A percentile compares a stretch with the other conserved stretches of the same genome.
These are phyloP conservation scores for Tetramorium parvispinum DNA, from an alignment of 1,140 invertebrate species.

Conservation along the genomic window DNA sequence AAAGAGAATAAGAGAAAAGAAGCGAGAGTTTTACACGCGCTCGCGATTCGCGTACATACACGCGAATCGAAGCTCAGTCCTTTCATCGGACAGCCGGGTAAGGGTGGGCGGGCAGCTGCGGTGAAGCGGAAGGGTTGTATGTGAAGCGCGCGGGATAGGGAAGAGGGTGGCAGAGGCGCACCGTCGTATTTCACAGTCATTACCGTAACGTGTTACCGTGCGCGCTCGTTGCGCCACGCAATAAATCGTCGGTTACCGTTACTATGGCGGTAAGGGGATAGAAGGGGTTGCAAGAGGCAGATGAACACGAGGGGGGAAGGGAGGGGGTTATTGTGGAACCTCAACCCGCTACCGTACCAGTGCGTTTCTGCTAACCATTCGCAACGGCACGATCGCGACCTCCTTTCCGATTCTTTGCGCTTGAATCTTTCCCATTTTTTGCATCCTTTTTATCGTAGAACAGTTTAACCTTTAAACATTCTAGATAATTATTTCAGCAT, in stretches of 20 bases:
- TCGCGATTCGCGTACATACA: conserved; percentile 46
- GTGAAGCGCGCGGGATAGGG: not conserved
- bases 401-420: conserved; percentile 52
- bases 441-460: not conserved
- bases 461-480: not conserved
- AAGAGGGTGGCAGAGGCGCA: conserved; percentile 63
- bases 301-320: conserved; percentile 57
- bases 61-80: conserved; percentile 64
- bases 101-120: conserved; percentile 37
- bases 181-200: conserved; percentile 84
- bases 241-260: conserved; percentile 82
- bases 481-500: not conserved
- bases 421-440: not conserved
- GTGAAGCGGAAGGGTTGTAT: conserved; percentile 48
- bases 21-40: conserved; percentile 57
- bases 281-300: conserved; percentile 32
- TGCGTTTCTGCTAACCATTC: conserved; percentile 56
- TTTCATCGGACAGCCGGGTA: conserved; percentile 58
- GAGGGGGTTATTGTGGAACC: conserved; percentile 68
- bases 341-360: conserved; percentile 29
- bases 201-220: conserved; percentile 81
- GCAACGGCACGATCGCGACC: conserved; percentile 59
- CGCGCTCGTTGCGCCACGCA: conserved; percentile 76
- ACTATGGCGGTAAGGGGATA: conserved; percentile 62
- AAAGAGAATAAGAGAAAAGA: conserved; percentile 4